Conservation (phyloP, 2,888 invertebrate species). For the Himalopsyche tibetana region DNA sequence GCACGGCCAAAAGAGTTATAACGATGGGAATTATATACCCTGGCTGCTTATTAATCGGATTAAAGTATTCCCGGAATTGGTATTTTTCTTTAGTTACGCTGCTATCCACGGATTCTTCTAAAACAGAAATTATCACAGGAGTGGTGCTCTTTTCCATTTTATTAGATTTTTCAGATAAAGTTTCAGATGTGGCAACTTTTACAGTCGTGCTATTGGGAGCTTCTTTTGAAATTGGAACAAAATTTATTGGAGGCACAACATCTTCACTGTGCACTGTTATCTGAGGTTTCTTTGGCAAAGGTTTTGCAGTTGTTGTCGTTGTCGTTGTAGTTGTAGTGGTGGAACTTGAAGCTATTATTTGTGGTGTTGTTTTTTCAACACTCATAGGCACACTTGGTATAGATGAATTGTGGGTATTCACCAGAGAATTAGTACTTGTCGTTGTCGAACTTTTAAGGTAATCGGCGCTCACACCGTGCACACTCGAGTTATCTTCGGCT, state of each 20-base stretch:
- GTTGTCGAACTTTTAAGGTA: neutral
- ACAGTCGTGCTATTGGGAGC: constrained; percentile 59
- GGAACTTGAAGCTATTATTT: constrained; percentile 66
- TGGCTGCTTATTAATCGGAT: constrained; percentile 68
- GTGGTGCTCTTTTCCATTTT: constrained; percentile 6
- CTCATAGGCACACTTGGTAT: neutral
- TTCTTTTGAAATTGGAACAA: constrained; percentile 58
- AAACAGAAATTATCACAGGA: neutral
- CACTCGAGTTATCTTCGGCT: neutral
- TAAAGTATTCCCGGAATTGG: constrained; percentile 18
- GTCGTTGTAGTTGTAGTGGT: constrained; percentile 68
- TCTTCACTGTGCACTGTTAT: constrained; percentile 73
- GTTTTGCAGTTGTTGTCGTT: constrained; percentile 70
- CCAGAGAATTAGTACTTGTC: constrained; percentile 44
- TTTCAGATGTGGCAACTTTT: neutral
- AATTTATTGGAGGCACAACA: constrained; percentile 65
- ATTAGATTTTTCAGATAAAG: constrained; percentile 53
- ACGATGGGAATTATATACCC: constrained; percentile 86
- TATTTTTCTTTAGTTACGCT: neutral
- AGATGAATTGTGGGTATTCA: constrained; percentile 51
- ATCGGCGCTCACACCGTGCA: neutral
- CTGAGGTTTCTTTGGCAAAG: constrained; percentile 73
- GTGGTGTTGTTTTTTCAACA: neutral
- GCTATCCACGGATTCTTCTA: constrained; percentile 14
- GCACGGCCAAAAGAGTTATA: constrained; percentile 84